Base-by-base conservation (phyloP, 2,797 vertebrate species). In the Epinephelus malabaricus region DNA sequence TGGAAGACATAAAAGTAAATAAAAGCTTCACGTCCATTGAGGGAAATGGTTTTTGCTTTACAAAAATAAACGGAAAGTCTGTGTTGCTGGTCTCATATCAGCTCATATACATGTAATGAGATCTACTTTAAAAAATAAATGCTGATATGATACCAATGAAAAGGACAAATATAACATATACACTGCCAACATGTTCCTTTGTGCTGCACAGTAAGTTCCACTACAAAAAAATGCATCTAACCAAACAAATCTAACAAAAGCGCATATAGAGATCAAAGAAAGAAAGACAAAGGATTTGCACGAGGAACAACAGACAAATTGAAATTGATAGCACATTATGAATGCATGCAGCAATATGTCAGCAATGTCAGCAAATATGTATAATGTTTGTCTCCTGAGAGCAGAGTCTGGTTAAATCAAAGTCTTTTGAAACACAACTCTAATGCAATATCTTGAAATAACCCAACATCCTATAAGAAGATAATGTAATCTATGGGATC, bases 361-460 rank as follows among this genome's bases (percentile, higher is more conserved):
- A 47, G 61, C 40, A 30, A 6, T 47, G 25, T 27, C 61, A 47
- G 61, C 40, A 30, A 64, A 30, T 19, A 0, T 30, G 45, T 6
- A 25, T 34, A 21, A 51, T 56, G 59, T 49, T 38, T 23, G 47
- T 73, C 38, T 19, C 49, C 9, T 43, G 6, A 47, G 7, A 62
- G 21, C 3, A 23, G 40, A 63, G 15, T 77, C 7, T 45, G 17
- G 18, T 50, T 18, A 40, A 27, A 46, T 66, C 17, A 27, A 18
- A 47, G 5, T 11, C 53, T 60, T 69, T 68, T 72, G 11, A 68
- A 75, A 79, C 67, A 66, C 5, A 53, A 74, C 56, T 40, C 72
- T 73, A 60, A 76, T 72, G 85, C 83, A 89, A 84, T 55, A 68
- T 78, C 54, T 69, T 78, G 84, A 82, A 84, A 89, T 53, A 79